phyloP scores from a whole-genome alignment of 2,888 invertebrate species.

The Copidosoma aretas region DNA sequence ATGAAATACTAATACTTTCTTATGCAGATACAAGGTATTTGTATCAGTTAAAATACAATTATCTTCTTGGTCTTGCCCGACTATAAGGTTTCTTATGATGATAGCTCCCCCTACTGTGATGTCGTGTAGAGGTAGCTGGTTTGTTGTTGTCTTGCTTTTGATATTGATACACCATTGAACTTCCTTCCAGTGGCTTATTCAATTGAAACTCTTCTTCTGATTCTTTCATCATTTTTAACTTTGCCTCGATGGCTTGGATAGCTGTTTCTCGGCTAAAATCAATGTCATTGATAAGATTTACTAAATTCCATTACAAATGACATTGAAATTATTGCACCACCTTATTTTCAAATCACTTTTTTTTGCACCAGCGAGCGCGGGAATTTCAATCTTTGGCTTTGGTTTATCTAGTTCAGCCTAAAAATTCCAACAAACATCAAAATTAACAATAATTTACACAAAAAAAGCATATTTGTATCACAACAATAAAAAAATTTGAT shows the following conservation, averaged over 20 bases:
- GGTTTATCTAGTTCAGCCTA: conserved; percentile 80
- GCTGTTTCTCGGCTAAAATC: conserved; percentile 74
- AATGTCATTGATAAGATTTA: conserved; percentile 7
- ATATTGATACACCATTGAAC: conserved; percentile 74
- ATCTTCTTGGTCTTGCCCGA: conserved; percentile 59
- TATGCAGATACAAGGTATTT: conserved; percentile 21
- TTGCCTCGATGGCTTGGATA: conserved; percentile 88
- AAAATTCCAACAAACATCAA: conserved; percentile 38
- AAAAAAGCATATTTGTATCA: no score
- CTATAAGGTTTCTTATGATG: conserved; percentile 57
- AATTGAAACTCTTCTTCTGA: conserved; percentile 77
- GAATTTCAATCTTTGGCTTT: conserved; percentile 78
- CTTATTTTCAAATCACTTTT: conserved; percentile 66
- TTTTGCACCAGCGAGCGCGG: conserved; percentile 75
- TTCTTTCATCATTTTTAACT: conserved; percentile 78
- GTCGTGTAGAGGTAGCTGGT: conserved; percentile 58
- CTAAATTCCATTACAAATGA: neutral
- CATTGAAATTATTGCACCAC: conserved; percentile 42
- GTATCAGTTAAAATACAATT: conserved; percentile 43
- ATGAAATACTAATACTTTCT: conserved; percentile 30
- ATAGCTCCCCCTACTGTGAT: conserved; percentile 50
- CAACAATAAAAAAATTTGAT: conserved; percentile 1
- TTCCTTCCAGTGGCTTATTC: conserved; percentile 74
- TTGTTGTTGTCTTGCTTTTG: conserved; percentile 63
- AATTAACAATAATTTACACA: no score